phyloP scores from a whole-genome alignment of 2,797 vertebrate species.

The Rousettus madagascariensis region DNA sequence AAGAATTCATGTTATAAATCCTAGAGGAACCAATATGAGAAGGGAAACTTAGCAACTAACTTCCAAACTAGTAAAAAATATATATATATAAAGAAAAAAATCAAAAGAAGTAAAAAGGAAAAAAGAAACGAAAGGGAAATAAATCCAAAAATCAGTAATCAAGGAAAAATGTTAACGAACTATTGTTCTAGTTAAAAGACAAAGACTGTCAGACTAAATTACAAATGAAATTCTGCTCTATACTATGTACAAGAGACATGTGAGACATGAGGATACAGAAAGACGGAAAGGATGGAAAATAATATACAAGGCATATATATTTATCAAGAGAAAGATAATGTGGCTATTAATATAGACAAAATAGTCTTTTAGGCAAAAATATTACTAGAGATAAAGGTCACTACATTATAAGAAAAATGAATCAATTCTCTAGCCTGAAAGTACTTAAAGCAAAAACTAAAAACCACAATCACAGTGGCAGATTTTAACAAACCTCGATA shows the following conservation, averaged over 20 bases:
- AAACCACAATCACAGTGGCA: neutral
- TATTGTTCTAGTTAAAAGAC: neutral
- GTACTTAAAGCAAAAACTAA: constrained; percentile 25
- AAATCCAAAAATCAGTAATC: neutral
- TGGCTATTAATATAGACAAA: neutral
- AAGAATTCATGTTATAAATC: neutral
- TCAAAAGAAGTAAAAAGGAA: neutral
- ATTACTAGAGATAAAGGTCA: neutral
- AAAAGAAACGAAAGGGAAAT: neutral
- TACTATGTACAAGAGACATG: neutral
- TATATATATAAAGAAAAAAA: neutral
- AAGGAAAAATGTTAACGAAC: neutral
- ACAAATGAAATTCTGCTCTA: constrained; percentile 35
- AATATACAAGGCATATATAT: neutral
- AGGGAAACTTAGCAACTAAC: neutral
- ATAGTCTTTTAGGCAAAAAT: neutral
- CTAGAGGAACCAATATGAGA: neutral
- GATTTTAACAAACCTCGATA: neutral
- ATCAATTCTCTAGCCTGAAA: neutral
- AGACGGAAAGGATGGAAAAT: neutral
- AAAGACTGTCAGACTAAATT: neutral
- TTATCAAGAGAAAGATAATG: neutral
- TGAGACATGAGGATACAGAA: neutral
- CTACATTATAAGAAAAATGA: neutral
- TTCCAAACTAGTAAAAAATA: neutral